Conservation (phyloP, 2,888 invertebrate species). For the Cerastis rubricosa region DNA sequence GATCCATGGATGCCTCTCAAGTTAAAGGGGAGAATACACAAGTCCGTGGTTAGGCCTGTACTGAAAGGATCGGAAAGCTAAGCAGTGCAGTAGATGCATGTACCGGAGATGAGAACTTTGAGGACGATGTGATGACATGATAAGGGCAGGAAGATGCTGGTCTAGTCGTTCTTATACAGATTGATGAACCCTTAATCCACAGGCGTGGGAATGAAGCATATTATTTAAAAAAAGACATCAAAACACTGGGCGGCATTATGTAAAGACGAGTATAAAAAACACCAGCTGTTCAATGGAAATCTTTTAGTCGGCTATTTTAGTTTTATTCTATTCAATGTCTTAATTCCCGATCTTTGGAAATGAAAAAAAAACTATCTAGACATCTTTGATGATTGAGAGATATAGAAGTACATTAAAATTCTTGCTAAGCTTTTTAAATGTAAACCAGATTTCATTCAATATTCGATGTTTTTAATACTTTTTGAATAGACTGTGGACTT, state of each 20-base stretch:
- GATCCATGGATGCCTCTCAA: too few species aligned
- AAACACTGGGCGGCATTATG: slow-evolving; percentile 22
- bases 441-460: not conserved
- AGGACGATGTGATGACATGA: too few species aligned
- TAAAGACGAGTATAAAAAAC: slow-evolving; percentile 19
- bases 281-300: slow-evolving; percentile 28
- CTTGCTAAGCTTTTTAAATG: not conserved
- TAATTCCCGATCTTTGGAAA: slow-evolving; percentile 25
- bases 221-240: slow-evolving; percentile 33
- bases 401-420: slow-evolving; percentile 8
- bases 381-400: slow-evolving; percentile 38
- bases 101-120: too few species aligned
- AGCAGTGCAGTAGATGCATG: too few species aligned
- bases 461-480: not conserved
- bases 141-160: too few species aligned
- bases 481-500: not conserved
- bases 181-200: not conserved
- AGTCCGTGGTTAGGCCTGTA: too few species aligned
- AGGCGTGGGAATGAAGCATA: slow-evolving; percentile 20
- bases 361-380: not conserved
- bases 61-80: too few species aligned
- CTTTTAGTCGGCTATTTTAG: slow-evolving; percentile 32
- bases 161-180: not conserved
- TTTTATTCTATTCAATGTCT: slow-evolving; percentile 26
- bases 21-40: too few species aligned